Conservation (phyloP, 1,140 invertebrate species). For the Ericerus pela region DNA sequence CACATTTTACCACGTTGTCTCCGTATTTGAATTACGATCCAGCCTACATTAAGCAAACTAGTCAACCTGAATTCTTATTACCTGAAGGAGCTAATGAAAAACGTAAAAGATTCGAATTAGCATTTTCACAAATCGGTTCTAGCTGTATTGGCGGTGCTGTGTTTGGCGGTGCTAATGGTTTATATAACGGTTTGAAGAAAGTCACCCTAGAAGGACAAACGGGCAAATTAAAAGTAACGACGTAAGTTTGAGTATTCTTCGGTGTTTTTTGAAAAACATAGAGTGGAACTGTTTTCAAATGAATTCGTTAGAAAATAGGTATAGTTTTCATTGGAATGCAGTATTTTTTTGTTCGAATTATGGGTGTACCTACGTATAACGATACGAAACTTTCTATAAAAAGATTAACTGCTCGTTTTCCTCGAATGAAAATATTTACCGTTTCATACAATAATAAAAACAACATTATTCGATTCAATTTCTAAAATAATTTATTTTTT, state of each 20-base stretch:
- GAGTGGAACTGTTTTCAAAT: neutral
- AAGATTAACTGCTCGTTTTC: too few relatives aligned
- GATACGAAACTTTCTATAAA: too few relatives aligned
- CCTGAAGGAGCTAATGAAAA: slow-evolving; percentile 63
- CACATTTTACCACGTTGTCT: slow-evolving; percentile 33
- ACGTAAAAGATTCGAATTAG: slow-evolving; percentile 69
- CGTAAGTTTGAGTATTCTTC: slow-evolving; percentile 44
- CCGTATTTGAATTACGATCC: slow-evolving; percentile 89
- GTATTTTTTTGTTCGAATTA: too few relatives aligned
- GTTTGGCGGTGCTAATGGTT: slow-evolving; percentile 65
- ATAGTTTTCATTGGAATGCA: too few relatives aligned
- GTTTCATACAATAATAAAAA: too few relatives aligned
- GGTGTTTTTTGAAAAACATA: neutral
- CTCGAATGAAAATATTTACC: too few relatives aligned
- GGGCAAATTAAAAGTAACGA: slow-evolving; percentile 76
- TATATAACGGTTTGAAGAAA: slow-evolving; percentile 72
- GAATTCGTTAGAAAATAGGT: too few relatives aligned
- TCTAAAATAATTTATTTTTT: too few relatives aligned
- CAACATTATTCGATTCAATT: too few relatives aligned
- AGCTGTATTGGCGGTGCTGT: slow-evolving; percentile 68
- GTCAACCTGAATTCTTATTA: slow-evolving; percentile 84
- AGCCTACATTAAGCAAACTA: slow-evolving; percentile 50
- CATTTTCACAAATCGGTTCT: slow-evolving; percentile 84
- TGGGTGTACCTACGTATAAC: too few relatives aligned
- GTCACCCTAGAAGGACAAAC: slow-evolving; percentile 68